A percentile compares a stretch with the other conserved stretches of the same genome.
These are phyloP conservation scores for Amiota mariae DNA, from an alignment of 2,888 invertebrate species.

Conservation along the genomic window DNA sequence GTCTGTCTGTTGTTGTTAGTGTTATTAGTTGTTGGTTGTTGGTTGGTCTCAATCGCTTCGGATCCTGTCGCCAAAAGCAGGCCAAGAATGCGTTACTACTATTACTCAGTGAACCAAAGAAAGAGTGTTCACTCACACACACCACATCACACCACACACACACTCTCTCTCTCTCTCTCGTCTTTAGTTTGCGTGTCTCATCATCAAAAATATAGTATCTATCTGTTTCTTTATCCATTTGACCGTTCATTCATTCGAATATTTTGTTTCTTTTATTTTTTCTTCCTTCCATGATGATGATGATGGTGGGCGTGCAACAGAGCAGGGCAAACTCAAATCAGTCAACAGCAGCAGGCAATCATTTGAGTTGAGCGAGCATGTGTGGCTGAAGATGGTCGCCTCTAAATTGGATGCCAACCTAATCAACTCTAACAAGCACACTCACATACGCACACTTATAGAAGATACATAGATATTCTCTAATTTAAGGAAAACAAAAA, in stretches of 20 bases:
- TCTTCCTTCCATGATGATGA: slow-evolving; percentile 33
- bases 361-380: slow-evolving; percentile 54
- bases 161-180: too few species aligned
- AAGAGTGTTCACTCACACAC: slow-evolving; percentile 12
- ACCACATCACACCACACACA: too few species aligned
- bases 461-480: too few species aligned
- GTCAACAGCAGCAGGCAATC: slow-evolving; percentile 49
- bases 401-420: too few species aligned
- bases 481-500: too few species aligned
- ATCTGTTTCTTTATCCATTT: slow-evolving; percentile 38
- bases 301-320: slow-evolving; percentile 47
- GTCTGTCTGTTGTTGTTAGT: too few species aligned
- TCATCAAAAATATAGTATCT: background rate
- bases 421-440: too few species aligned
- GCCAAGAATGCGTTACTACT: slow-evolving; percentile 39
- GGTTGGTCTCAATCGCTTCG: background rate
- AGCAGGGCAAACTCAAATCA: slow-evolving; percentile 9
- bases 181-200: background rate
- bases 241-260: slow-evolving; percentile 27
- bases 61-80: slow-evolving; percentile 38
- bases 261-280: background rate
- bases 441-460: too few species aligned
- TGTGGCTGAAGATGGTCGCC: slow-evolving; percentile 49
- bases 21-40: slow-evolving; percentile 42
- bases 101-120: slow-evolving; percentile 41